Evolutionary conservation across 2,797 vertebrate genomes (phyloP).

Genomic region (Gorsachius magnificus): DNA sequence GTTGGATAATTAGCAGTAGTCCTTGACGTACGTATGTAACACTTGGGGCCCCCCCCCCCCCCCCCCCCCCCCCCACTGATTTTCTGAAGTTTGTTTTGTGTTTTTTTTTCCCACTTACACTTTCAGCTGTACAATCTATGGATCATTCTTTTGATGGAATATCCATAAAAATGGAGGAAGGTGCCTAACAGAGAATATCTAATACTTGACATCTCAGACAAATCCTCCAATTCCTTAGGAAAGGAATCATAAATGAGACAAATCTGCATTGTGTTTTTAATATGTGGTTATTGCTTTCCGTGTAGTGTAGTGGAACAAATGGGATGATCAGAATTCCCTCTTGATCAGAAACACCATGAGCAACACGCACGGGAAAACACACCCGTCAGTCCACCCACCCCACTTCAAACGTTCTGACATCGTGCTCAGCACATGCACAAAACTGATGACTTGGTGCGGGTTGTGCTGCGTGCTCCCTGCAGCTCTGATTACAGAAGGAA

Average conservation of each 20-base stretch:
- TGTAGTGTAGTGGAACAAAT: neutral
- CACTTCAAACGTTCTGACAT: neutral
- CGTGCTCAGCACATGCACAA: neutral
- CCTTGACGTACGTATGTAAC: neutral
- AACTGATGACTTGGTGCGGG: neutral
- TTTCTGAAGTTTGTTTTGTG: conserved; percentile 6
- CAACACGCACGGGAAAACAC: neutral
- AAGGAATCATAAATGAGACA: conserved; percentile 15
- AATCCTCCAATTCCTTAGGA: conserved; percentile 19
- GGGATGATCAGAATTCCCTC: neutral
- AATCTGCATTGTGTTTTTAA: conserved; percentile 29
- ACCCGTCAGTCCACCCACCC: neutral
- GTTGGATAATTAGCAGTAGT: neutral
- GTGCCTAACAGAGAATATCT: conserved; percentile 42
- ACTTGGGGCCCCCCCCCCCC: no score
- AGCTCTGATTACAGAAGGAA: neutral
- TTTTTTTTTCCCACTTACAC: conserved; percentile 12
- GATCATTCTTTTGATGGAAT: conserved; percentile 74
- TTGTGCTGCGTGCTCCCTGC: neutral
- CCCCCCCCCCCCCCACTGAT: neutral
- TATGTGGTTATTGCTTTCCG: conserved; percentile 57
- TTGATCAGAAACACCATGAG: neutral
- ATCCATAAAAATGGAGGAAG: conserved; percentile 69
- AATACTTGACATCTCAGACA: conserved; percentile 4
- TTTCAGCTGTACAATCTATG: conserved; percentile 68